Base-by-base conservation (phyloP, 1,140 invertebrate species). In the Ips typographus region DNA sequence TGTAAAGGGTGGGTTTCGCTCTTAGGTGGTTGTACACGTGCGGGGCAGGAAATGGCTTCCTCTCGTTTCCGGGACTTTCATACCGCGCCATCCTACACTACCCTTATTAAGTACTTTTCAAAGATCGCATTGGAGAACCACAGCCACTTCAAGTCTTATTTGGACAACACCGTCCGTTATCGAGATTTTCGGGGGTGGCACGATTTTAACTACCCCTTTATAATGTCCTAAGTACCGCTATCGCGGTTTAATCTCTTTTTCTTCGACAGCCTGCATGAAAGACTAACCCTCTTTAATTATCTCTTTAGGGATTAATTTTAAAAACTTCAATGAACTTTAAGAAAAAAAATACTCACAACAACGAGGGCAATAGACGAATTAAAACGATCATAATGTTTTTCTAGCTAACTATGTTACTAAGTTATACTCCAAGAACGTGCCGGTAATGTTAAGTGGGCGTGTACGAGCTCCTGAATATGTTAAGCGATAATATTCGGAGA, bases 401-500 rank as follows among this genome's bases (percentile, higher is more conserved):
- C 65, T 44, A 67, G 65, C 65, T 67, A 70, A 70, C 68, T 70
- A 64, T 70, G 68, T 70, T 70, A 70, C 68, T 70, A 70, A 70
- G 68, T 70, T 70, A 64, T 70, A 64, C 47, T 51, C 53, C 8
- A 8, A 60, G 22, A 70, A 70, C 68, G 68, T 70, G 68, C 60
- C 22, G n/a, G 8, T 42, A 63, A 70, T 70, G 51, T 70, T 52
- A 70, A 70, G 37, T 57, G 52, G 51, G 53, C n/a, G 51, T 61
- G 42, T 44, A 63, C 57, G 51, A 58, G 61, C 68, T 63, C 8
- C 61, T 70, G 68, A 70, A 70, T 70, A 70, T 58, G 55, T 70
- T 64, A 64, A 63, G 43, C 68, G 68, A 40, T 70, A 70, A 70
- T 70, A 63, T 70, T 70, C 68, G 56, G 51, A 64, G 68, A 70